A percentile compares a stretch with the other conserved stretches of the same genome.
Conservation (phyloP, 2,888 invertebrate genomes). For the Tuta absoluta region DNA sequence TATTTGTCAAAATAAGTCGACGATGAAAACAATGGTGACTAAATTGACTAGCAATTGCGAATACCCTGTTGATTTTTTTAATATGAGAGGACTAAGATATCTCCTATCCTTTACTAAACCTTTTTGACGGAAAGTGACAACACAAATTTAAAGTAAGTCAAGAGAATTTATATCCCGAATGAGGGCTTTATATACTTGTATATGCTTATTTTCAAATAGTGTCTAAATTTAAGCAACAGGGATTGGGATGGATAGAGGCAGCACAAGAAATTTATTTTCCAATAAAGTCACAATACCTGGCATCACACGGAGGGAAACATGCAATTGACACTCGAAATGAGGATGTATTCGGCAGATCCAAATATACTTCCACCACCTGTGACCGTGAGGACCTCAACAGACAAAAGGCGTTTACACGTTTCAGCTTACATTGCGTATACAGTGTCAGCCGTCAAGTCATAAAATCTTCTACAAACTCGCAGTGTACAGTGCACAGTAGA, state of each 20-base stretch:
- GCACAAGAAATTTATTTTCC: conserved; percentile 26
- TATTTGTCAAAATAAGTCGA: too few relatives aligned
- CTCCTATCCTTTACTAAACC: too few relatives aligned
- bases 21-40: too few relatives aligned
- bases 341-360: conserved; percentile 61
- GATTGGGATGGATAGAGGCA: background rate
- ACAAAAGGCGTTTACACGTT: background rate
- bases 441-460: background rate
- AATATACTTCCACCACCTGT: conserved; percentile 50
- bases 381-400: conserved; percentile 46
- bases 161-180: too few relatives aligned
- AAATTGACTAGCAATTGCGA: too few relatives aligned
- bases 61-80: too few relatives aligned
- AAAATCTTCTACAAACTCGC: background rate
- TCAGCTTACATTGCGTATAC: background rate
- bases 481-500: background rate
- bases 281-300: conserved; percentile 35
- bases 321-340: conserved; percentile 67
- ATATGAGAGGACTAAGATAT: too few relatives aligned
- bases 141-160: too few relatives aligned
- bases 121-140: too few relatives aligned
- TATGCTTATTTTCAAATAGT: background rate
- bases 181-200: too few relatives aligned
- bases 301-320: conserved; percentile 45
- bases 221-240: too few relatives aligned